Evolutionary conservation across 2,113 vertebrate species (phyloP).

Genomic region (Oenanthe melanoleuca): DNA sequence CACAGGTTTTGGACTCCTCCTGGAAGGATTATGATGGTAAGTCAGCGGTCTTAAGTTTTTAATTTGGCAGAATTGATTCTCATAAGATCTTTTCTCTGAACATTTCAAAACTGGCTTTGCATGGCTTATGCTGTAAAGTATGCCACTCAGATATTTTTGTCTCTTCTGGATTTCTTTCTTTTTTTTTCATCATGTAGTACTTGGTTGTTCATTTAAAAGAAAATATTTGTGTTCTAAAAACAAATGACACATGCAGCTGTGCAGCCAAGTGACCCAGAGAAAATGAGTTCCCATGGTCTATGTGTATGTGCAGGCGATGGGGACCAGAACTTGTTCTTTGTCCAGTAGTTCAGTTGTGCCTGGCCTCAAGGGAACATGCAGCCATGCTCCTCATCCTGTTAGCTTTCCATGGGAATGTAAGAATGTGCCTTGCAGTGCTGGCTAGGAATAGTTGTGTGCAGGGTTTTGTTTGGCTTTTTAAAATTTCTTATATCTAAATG

Average conservation of each 20-base stretch:
- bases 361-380: background rate
- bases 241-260: background rate
- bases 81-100: background rate
- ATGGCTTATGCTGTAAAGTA: background rate
- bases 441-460: background rate
- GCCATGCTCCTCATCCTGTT: background rate
- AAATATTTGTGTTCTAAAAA: slow-evolving; percentile 40
- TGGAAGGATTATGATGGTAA: background rate
- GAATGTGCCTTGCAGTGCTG: background rate
- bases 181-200: background rate
- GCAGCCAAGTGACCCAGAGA: slow-evolving; percentile 33
- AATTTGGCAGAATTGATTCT: background rate
- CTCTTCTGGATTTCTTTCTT: background rate
- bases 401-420: background rate
- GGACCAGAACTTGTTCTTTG: background rate
- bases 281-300: slow-evolving; percentile 32
- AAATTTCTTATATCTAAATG: background rate
- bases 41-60: background rate
- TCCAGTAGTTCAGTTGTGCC: background rate
- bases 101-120: background rate
- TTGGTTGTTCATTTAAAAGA: background rate
- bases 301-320: background rate
- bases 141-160: background rate
- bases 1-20: background rate
- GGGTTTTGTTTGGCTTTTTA: background rate